A percentile compares a stretch with the other conserved stretches of the same genome.
Evolutionary conservation across 2,797 vertebrate genomes (phyloP).

Genomic region (Perodicticus potto): DNA sequence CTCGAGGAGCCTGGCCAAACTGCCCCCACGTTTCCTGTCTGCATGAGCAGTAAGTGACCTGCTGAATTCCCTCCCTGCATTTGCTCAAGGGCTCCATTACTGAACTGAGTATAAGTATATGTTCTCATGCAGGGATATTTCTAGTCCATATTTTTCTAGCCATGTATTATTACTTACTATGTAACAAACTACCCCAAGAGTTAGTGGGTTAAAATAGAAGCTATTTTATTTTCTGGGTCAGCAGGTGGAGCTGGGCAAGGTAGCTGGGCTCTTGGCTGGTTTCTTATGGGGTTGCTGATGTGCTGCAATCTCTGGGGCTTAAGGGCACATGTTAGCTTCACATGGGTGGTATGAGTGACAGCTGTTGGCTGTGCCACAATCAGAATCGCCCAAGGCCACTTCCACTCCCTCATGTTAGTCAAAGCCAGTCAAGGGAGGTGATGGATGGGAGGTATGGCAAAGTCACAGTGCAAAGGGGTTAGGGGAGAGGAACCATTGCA

Average conservation of each 20-base stretch:
- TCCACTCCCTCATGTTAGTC: background rate
- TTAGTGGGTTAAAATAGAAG: background rate
- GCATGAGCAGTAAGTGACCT: background rate
- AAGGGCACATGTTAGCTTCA: background rate
- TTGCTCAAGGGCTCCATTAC: background rate
- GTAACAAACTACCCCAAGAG: background rate
- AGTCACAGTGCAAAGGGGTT: background rate
- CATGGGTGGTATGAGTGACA: background rate
- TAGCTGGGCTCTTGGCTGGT: background rate
- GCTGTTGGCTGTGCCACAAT: background rate
- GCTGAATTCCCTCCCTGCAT: background rate
- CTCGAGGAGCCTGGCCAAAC: background rate
- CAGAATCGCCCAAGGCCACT: fast-evolving
- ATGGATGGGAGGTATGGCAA: background rate
- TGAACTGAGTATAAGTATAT: background rate
- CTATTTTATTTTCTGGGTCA: background rate
- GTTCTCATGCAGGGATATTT: background rate
- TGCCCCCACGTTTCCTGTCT: background rate
- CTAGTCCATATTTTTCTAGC: background rate
- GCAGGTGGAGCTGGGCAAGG: background rate
- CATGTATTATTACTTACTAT: background rate
- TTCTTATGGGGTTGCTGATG: background rate
- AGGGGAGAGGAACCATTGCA: background rate
- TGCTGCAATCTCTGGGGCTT: no score
- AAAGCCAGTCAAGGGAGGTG: background rate